Percentiles rank a stretch among this genome's conserved stretches.
phyloP scores from a whole-genome alignment of 2,797 vertebrate species.

The Tympanoctomys barrerae region DNA sequence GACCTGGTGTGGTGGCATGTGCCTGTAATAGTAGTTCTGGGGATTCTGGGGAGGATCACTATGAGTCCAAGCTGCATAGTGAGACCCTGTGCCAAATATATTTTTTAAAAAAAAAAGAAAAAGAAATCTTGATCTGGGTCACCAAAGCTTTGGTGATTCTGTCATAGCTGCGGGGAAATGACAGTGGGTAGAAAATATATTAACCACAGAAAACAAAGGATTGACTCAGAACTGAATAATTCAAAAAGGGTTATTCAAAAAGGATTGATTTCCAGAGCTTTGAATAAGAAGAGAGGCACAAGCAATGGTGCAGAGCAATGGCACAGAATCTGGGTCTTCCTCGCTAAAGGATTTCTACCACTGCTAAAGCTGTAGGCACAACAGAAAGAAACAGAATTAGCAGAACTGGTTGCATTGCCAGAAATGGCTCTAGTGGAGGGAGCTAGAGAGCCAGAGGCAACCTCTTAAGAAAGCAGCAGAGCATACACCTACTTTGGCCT shows the following conservation, averaged over 20 bases:
- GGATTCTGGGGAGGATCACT: no score
- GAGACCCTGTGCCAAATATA: no score
- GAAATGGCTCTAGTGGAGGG: neutral
- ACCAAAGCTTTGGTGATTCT: constrained; percentile 3
- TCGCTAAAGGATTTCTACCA: neutral
- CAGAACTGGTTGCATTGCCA: neutral
- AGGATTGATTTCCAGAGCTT: constrained; percentile 7
- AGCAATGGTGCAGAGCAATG: neutral
- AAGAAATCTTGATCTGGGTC: neutral
- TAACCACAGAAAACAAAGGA: neutral
- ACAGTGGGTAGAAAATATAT: neutral
- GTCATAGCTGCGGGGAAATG: neutral
- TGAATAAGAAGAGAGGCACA: neutral
- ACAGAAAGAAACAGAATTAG: neutral
- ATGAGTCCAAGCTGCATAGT: no score
- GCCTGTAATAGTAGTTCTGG: no score
- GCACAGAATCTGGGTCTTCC: neutral
- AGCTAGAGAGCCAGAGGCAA: neutral
- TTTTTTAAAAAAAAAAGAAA: no score
- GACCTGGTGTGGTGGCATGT: no score
- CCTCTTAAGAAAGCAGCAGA: neutral
- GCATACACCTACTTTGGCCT: neutral
- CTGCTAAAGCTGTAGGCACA: neutral
- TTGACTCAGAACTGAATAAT: neutral
- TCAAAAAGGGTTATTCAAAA: constrained; percentile 17